These are phyloP conservation scores for Bemisia tabaci DNA, from an alignment of 1,140 invertebrate genomes.

Conservation along the genomic window DNA sequence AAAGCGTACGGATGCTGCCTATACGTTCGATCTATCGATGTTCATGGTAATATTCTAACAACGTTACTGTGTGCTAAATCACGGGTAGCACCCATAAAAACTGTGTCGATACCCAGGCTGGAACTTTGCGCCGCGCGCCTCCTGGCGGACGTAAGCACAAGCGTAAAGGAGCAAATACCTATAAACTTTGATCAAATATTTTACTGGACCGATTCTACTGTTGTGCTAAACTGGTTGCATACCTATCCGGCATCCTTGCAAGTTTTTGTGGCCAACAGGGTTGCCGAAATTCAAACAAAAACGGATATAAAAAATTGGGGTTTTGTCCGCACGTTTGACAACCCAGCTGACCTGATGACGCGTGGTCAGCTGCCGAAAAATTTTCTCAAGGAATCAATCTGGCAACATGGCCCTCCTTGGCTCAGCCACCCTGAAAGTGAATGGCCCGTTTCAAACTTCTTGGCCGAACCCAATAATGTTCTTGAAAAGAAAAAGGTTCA, in stretches of 20 bases:
- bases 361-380: background rate
- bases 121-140: constrained; percentile 31
- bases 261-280: constrained; percentile 7
- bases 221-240: constrained; percentile 9
- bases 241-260: constrained; percentile 9
- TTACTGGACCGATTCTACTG: constrained; percentile 11
- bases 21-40: constrained; percentile 18
- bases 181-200: background rate
- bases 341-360: constrained; percentile 1
- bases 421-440: no score
- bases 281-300: no score
- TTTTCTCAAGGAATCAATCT: background rate
- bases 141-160: constrained; percentile 3
- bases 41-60: constrained; percentile 8
- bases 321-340: background rate
- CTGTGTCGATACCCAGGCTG: constrained; percentile 28
- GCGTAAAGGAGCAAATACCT: background rate
- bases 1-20: constrained; percentile 12
- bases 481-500: no score
- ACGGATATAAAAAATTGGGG: no score
- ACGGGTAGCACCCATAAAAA: constrained; percentile 28
- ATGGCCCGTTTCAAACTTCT: no score
- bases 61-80: constrained; percentile 27
- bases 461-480: no score
- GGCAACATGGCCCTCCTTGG: no score